Conservation (phyloP, 2,113 vertebrate genomes). For the Panthera uncia region DNA sequence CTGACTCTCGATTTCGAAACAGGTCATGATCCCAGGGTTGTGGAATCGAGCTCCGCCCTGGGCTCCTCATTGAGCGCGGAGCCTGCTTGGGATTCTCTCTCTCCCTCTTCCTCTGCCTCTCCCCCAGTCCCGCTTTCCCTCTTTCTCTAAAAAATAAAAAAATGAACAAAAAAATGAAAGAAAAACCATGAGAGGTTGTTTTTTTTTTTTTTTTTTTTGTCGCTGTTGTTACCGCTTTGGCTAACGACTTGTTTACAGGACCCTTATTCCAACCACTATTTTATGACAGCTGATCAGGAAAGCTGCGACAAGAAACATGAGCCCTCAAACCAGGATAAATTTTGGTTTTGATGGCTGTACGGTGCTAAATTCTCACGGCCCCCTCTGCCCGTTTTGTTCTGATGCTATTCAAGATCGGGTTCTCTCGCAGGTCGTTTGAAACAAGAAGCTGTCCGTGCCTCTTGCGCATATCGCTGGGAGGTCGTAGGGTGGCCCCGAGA, state of each 20-base stretch:
- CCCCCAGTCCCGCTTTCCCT: no score
- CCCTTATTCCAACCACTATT: not conserved
- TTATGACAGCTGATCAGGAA: not conserved
- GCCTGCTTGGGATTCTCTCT: no score
- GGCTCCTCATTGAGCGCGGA: no score
- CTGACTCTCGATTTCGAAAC: no score
- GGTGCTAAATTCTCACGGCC: not conserved
- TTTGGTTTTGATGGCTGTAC: slow-evolving; percentile 21
- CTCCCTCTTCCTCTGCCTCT: no score
- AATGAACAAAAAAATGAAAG: no score
- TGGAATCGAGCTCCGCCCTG: no score
- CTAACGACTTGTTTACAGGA: not conserved
- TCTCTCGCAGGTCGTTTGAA: accelerated
- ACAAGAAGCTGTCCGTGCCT: not conserved
- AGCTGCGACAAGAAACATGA: not conserved
- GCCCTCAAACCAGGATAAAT: not conserved
- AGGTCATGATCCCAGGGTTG: no score
- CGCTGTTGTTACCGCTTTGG: not conserved
- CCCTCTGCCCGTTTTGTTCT: slow-evolving; percentile 2
- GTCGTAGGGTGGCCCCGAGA: not conserved
- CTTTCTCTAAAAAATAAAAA: no score
- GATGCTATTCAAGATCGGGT: not conserved
- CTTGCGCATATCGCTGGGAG: not conserved
- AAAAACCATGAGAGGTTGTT: not conserved
- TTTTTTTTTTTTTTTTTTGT: not conserved